Evolutionary conservation across 2,113 vertebrate species (phyloP).

Genomic region (Nibea coibor): DNA sequence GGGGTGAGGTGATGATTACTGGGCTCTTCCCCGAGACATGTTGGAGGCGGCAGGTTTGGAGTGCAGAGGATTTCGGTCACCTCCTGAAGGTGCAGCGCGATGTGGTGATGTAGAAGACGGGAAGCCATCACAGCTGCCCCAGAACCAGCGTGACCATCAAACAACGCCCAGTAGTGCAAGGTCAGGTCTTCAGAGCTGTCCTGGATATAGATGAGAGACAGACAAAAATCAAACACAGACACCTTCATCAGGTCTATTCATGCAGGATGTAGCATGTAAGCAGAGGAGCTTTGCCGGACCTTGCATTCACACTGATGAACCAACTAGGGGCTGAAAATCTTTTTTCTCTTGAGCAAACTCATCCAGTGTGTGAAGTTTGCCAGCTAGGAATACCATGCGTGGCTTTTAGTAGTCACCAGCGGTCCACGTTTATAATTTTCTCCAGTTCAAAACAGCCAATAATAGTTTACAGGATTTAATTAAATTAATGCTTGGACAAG

Average conservation of each 20-base stretch:
- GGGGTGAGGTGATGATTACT: constrained; percentile 76
- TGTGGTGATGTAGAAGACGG: constrained; percentile 91
- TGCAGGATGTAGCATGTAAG: not conserved
- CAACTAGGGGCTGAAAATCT: not conserved
- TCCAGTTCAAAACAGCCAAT: not conserved
- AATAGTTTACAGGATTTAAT: not conserved
- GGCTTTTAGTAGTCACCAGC: not conserved
- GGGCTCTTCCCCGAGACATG: constrained; percentile 92
- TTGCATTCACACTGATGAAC: not conserved
- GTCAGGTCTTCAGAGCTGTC: constrained; percentile 84
- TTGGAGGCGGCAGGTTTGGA: constrained; percentile 85
- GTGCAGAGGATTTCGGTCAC: constrained; percentile 91
- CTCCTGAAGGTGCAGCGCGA: constrained; percentile 93
- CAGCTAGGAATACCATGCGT: not conserved
- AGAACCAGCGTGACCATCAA: constrained; percentile 95
- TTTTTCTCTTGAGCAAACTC: not conserved
- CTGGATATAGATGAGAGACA: constrained; percentile 40
- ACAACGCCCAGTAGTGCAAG: constrained; percentile 96
- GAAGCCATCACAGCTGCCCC: constrained; percentile 93
- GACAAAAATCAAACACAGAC: not conserved
- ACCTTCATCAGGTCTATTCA: not conserved
- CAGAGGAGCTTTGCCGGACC: not conserved
- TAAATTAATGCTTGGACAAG: not conserved
- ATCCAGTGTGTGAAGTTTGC: not conserved
- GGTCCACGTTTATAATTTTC: not conserved